Evolutionary conservation across 2,113 vertebrate species (phyloP).

Genomic region (Myrmecobius fasciatus): DNA sequence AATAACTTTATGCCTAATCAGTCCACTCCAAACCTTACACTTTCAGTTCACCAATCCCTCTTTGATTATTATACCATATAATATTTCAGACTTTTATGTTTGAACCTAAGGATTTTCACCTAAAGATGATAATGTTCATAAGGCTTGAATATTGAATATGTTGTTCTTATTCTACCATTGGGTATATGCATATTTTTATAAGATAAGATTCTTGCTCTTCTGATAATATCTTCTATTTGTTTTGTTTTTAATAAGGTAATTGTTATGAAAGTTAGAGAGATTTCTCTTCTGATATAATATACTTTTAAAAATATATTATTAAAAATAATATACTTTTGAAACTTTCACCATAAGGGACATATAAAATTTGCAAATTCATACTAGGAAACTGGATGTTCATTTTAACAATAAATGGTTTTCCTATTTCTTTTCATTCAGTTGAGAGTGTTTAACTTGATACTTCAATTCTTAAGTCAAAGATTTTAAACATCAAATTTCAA

Average conservation of each 20-base stretch:
- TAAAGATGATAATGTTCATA: neutral
- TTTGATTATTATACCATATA: neutral
- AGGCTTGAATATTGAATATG: neutral
- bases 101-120: neutral
- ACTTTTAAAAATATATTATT: neutral
- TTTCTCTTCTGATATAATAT: neutral
- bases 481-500: neutral
- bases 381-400: neutral
- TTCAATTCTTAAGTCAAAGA: neutral
- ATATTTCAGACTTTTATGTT: neutral
- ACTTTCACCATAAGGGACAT: neutral
- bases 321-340: too few relatives aligned
- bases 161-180: neutral
- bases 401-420: neutral
- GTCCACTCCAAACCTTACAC: neutral
- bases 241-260: neutral
- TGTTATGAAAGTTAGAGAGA: neutral
- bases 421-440: neutral
- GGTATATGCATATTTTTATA: neutral
- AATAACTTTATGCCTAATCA: neutral
- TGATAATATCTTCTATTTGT: neutral
- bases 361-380: neutral
- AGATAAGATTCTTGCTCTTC: neutral
- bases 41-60: neutral
- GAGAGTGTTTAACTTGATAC: neutral